Conservation (phyloP, 2,113 vertebrate species). For the Leptosomus discolor region DNA sequence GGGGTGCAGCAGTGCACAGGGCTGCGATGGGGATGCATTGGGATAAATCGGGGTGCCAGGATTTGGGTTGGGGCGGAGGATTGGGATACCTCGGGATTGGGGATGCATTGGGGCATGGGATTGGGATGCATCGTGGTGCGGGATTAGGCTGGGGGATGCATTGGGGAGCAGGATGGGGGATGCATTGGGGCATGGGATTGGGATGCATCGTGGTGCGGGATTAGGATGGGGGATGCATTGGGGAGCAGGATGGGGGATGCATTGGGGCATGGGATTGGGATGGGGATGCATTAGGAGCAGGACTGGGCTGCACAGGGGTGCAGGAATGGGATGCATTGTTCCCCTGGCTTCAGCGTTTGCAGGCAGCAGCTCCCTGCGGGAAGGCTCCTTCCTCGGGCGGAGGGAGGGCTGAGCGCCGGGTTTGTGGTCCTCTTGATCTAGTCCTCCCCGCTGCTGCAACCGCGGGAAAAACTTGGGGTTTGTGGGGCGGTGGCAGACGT, state of each 20-base stretch:
- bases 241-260: no score
- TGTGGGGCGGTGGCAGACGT: background rate
- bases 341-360: background rate
- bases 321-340: background rate
- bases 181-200: no score
- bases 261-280: no score
- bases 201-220: background rate
- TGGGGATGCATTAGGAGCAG: background rate
- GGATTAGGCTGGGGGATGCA: background rate
- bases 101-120: background rate
- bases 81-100: no score
- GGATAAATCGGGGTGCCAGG: background rate
- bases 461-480: background rate
- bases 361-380: background rate
- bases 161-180: no score
- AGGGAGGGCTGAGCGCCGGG: background rate
- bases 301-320: background rate
- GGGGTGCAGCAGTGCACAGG: background rate
- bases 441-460: background rate
- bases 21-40: background rate
- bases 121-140: background rate
- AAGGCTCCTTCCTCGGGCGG: no score
- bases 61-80: background rate
- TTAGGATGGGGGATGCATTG: accelerated
- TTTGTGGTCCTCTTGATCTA: background rate